Evolutionary conservation across 2,888 invertebrate genomes (phyloP).

Genomic region (Cynaeus angustus): DNA sequence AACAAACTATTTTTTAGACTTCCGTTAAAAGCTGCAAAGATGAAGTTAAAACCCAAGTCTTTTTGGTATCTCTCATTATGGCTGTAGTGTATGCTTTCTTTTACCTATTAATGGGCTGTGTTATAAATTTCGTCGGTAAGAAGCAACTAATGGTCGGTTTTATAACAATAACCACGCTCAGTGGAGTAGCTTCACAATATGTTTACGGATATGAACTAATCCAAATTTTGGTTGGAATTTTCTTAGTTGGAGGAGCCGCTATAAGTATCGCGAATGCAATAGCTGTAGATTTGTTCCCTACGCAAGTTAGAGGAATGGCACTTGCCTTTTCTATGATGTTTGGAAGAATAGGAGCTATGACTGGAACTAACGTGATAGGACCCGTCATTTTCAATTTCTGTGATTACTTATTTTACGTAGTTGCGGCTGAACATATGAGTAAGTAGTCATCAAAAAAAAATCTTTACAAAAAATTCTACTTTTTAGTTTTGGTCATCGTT

Average conservation of each 20-base stretch:
- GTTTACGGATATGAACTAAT: conserved; percentile 58
- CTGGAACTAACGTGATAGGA: conserved; percentile 72
- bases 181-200: conserved; percentile 66
- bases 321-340: conserved; percentile 74
- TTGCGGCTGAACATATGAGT: conserved; percentile 66
- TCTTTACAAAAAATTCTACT: background rate
- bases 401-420: conserved; percentile 69
- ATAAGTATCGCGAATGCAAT: conserved; percentile 68
- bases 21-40: conserved; percentile 61
- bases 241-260: conserved; percentile 65
- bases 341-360: conserved; percentile 73
- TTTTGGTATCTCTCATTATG: conserved; percentile 64
- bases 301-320: conserved; percentile 73
- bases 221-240: conserved; percentile 64
- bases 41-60: conserved; percentile 66
- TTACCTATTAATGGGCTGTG: conserved; percentile 65
- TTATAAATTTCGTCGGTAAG: conserved; percentile 75
- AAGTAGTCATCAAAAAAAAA: conserved; percentile 42
- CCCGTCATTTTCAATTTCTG: conserved; percentile 71
- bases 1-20: no score
- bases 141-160: conserved; percentile 68
- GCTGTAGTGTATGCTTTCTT: conserved; percentile 63
- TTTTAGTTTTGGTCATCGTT: conserved; percentile 57
- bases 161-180: conserved; percentile 60
- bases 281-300: conserved; percentile 70